Conservation (phyloP, 2,888 invertebrate genomes). For the Drosophila affinis region DNA sequence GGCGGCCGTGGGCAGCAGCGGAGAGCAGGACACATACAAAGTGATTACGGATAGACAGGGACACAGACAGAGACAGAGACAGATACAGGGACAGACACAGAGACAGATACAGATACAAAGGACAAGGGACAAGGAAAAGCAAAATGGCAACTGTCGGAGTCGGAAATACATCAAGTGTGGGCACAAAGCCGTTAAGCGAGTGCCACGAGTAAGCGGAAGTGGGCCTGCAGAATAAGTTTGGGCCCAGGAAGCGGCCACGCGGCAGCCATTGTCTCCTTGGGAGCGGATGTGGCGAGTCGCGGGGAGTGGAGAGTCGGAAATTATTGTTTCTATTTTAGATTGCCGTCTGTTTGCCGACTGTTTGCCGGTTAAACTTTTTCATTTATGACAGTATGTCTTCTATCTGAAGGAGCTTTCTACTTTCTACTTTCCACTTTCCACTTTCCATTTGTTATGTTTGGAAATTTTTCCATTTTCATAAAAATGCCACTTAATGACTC, state of each 20-base stretch:
- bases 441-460: not conserved
- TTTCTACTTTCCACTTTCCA: too few relatives aligned
- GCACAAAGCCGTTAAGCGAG: slow-evolving; percentile 56
- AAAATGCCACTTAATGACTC: slow-evolving; percentile 13
- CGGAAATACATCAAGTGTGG: slow-evolving; percentile 69
- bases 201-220: slow-evolving; percentile 44
- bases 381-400: slow-evolving; percentile 10
- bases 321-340: slow-evolving; percentile 65
- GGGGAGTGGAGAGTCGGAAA: slow-evolving; percentile 59
- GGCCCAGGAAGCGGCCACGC: slow-evolving; percentile 63
- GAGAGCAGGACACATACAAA: slow-evolving; percentile 16
- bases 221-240: slow-evolving; percentile 31
- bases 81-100: slow-evolving; percentile 3
- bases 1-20: slow-evolving; percentile 1
- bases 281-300: not conserved
- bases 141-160: slow-evolving; percentile 69
- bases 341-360: slow-evolving; percentile 9
- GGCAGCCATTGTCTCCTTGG: slow-evolving; percentile 60
- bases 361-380: slow-evolving; percentile 33
- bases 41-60: slow-evolving; percentile 24
- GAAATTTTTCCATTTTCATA: not conserved
- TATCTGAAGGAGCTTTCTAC: not conserved
- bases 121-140: slow-evolving; percentile 50
- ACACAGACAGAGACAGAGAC: slow-evolving; percentile 40
- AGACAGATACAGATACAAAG: slow-evolving; percentile 24